Percentiles rank a stretch among this genome's conserved stretches.
phyloP scores from a whole-genome alignment of 2,888 invertebrate species.

The Cheilosia impressa region DNA sequence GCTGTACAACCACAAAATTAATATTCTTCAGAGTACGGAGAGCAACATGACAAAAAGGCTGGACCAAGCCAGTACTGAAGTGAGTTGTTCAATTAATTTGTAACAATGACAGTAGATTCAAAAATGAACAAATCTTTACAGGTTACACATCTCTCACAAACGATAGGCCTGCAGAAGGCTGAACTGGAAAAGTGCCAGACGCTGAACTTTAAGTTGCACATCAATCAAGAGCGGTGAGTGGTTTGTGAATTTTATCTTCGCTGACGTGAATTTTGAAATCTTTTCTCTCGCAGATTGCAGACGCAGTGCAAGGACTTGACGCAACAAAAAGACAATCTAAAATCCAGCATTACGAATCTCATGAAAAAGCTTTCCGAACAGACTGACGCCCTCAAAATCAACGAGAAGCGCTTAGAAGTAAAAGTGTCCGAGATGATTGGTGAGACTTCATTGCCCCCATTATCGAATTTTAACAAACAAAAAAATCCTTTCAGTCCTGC shows the following conservation, averaged over 20 bases:
- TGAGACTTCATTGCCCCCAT: conserved; percentile 38
- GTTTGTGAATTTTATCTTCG: not conserved
- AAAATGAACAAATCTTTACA: conserved; percentile 56
- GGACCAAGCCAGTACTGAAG: conserved; percentile 80
- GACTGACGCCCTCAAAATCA: conserved; percentile 79
- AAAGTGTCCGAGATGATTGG: conserved; percentile 80
- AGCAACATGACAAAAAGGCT: conserved; percentile 79
- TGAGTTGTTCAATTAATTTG: conserved; percentile 37
- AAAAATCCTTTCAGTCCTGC: conserved; percentile 75
- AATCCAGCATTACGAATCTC: conserved; percentile 79
- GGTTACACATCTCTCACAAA: conserved; percentile 80
- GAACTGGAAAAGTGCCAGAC: conserved; percentile 81
- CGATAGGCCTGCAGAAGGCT: conserved; percentile 80
- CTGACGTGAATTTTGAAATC: conserved; percentile 4
- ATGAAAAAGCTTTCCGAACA: conserved; percentile 81
- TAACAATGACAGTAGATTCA: too few relatives aligned
- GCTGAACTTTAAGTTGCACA: conserved; percentile 82
- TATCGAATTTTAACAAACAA: not conserved
- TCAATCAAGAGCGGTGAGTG: conserved; percentile 81
- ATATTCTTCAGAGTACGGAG: conserved; percentile 79
- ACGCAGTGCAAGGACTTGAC: conserved; percentile 81
- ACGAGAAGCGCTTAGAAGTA: conserved; percentile 79
- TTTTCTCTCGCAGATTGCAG: conserved; percentile 77
- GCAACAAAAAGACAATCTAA: conserved; percentile 80
- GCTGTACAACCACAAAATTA: conserved; percentile 82